Evolutionary conservation across 2,888 invertebrate species (phyloP), one percentile per base, ranked within the genome.

Genomic region (Melinopterus prodromus): DNA sequence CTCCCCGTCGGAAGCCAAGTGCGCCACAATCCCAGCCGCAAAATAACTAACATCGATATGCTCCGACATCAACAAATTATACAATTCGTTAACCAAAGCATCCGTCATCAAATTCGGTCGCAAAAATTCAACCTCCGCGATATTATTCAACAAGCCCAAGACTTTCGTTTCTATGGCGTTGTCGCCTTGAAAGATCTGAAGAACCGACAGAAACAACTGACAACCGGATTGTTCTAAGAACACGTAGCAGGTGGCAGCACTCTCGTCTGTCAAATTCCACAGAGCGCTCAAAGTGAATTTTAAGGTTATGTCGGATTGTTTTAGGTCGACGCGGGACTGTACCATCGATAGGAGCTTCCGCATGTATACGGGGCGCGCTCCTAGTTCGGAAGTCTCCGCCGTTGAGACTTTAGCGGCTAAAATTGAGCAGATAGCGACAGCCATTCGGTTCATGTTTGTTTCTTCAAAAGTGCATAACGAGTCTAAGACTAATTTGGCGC

Each of bases 261-360:
- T 94, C 87, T 95, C 95, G 87, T 95, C 95, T 74, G 95, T 95
- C 75, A 95, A 89, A 88, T 95, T 95, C 95, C 95, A 95, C 36
- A 95, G 89, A 37, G 95, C 95, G 85, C 94, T 94, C 74, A 95
- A 89, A 0, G 95, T 94, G 86, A 95, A 95, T 86, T 94, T 94
- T 88, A 95, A 91, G 2, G 95, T 95, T 81, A 94, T 93, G 85
- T 95, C 94, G 16, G 88, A 84, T 7, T 85, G 79, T 78, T 82
- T 83, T 69, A 90, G 89, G 77, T 91, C 90, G 14, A 88, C 87
- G 14, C 88, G 82, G 77, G 84, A 85, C 71, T 85, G 85, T 4
- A 95, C 93, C 89, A 95, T 92, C 15, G 90, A 88, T 77, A 95
- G 87, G 77, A 95, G 88, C 86, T 94, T 94, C 78, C 90, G 89